Percentiles rank a stretch among this genome's conserved stretches.
Evolutionary conservation across 2,113 vertebrate genomes (phyloP).

Genomic region (Corydoras sp.): DNA sequence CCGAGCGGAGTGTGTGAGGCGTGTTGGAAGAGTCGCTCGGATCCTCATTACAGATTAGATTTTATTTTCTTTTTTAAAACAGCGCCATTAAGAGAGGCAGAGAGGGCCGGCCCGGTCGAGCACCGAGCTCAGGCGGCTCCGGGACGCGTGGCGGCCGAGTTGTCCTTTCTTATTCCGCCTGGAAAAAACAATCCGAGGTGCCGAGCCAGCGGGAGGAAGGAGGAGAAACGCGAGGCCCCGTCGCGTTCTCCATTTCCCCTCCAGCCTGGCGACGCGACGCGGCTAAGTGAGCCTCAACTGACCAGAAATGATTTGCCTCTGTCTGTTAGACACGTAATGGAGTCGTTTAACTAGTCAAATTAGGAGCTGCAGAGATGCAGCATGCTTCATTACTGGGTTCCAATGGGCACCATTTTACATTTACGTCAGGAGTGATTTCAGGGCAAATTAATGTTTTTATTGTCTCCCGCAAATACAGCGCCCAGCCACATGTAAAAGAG

Average conservation of each 20-base stretch:
- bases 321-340: slow-evolving; percentile 99
- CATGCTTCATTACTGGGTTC: slow-evolving; percentile 99
- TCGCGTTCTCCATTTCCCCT: slow-evolving; percentile 79
- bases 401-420: slow-evolving; percentile 98
- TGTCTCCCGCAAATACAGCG: slow-evolving; percentile 70
- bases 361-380: slow-evolving; percentile 97
- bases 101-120: too few relatives aligned
- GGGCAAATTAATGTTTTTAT: slow-evolving; percentile 99
- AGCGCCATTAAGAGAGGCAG: too few relatives aligned
- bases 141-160: not conserved
- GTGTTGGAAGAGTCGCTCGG: too few relatives aligned
- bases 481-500: slow-evolving; percentile 59
- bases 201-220: slow-evolving; percentile 39
- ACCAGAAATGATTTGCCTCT: slow-evolving; percentile 99
- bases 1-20: too few relatives aligned
- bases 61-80: too few relatives aligned
- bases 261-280: slow-evolving; percentile 81
- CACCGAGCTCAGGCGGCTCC: not conserved
- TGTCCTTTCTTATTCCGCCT: slow-evolving; percentile 27
- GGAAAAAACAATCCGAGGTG: slow-evolving; percentile 12
- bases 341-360: slow-evolving; percentile 99
- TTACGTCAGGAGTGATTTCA: slow-evolving; percentile 99
- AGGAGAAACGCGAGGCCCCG: slow-evolving; percentile 73
- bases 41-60: too few relatives aligned
- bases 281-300: slow-evolving; percentile 99